These are phyloP conservation scores for Portevinia maculata DNA, from an alignment of 2,888 invertebrate species.

Conservation along the genomic window DNA sequence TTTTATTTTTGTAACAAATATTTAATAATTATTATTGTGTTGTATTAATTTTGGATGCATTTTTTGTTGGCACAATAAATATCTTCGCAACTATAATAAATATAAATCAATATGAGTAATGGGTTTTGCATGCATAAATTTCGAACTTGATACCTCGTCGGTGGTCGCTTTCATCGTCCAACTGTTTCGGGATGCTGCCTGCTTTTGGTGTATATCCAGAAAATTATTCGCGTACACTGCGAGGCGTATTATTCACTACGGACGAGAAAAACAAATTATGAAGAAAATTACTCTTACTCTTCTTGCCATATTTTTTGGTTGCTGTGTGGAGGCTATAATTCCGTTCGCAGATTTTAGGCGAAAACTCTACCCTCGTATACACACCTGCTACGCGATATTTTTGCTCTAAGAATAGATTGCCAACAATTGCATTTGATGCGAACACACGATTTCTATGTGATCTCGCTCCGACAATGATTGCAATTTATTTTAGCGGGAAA, in stretches of 20 bases:
- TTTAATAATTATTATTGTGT: constrained; percentile 60
- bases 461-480: constrained; percentile 58
- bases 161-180: constrained; percentile 13
- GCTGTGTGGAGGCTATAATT: constrained; percentile 2
- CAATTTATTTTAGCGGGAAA: constrained; percentile 49
- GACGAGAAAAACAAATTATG: background rate
- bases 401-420: constrained; percentile 67
- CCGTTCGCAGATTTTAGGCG: constrained; percentile 26
- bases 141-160: constrained; percentile 61
- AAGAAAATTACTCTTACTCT: constrained; percentile 12
- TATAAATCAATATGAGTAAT: constrained; percentile 73
- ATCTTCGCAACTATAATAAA: constrained; percentile 67
- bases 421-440: constrained; percentile 47
- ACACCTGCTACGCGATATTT: constrained; percentile 69
- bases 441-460: constrained; percentile 45
- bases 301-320: background rate
- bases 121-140: constrained; percentile 72
- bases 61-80: constrained; percentile 69
- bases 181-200: constrained; percentile 5
- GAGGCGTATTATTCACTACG: constrained; percentile 51
- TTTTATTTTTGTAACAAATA: constrained; percentile 14
- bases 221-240: constrained; percentile 37
- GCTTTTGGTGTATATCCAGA: constrained; percentile 36
- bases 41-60: constrained; percentile 64
- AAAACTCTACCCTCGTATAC: constrained; percentile 26